A percentile compares a stretch with the other conserved stretches of the same genome.
Conservation (phyloP, 2,113 vertebrate genomes). For the Rafetus swinhoei region DNA sequence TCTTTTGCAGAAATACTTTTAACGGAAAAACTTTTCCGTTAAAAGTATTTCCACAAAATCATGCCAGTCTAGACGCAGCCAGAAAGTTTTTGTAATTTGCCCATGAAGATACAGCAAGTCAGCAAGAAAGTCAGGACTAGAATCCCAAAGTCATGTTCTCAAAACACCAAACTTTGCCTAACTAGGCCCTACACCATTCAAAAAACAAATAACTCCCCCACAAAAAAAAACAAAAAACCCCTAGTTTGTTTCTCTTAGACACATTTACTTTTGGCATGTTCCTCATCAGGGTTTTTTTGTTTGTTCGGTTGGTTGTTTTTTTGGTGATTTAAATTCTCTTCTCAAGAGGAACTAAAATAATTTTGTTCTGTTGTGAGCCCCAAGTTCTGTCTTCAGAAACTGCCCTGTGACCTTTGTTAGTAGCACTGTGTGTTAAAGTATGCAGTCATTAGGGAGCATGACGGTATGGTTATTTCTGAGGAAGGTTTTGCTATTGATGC, state of each 20-base stretch:
- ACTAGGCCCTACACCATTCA: neutral
- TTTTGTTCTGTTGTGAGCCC: neutral
- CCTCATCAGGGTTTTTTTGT: neutral
- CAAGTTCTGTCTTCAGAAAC: neutral
- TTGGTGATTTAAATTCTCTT: neutral
- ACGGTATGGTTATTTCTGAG: conserved; percentile 67
- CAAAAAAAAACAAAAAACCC: neutral
- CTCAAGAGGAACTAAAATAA: neutral
- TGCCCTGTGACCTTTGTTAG: neutral
- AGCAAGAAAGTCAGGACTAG: conserved; percentile 23
- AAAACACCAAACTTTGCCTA: neutral
- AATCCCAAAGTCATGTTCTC: neutral
- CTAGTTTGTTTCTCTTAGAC: neutral
- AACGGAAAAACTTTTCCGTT: no score
- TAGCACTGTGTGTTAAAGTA: neutral
- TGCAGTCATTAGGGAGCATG: conserved; percentile 16
- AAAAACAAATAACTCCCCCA: no score
- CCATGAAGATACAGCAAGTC: conserved; percentile 22
- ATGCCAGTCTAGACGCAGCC: no score
- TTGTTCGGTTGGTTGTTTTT: neutral
- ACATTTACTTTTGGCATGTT: neutral
- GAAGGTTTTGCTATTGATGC: conserved; percentile 73
- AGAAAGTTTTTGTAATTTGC: neutral
- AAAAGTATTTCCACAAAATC: no score
- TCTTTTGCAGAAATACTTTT: no score